These are phyloP conservation scores for Caprella mutica DNA, from an alignment of 2,888 invertebrate genomes.

Conservation along the genomic window DNA sequence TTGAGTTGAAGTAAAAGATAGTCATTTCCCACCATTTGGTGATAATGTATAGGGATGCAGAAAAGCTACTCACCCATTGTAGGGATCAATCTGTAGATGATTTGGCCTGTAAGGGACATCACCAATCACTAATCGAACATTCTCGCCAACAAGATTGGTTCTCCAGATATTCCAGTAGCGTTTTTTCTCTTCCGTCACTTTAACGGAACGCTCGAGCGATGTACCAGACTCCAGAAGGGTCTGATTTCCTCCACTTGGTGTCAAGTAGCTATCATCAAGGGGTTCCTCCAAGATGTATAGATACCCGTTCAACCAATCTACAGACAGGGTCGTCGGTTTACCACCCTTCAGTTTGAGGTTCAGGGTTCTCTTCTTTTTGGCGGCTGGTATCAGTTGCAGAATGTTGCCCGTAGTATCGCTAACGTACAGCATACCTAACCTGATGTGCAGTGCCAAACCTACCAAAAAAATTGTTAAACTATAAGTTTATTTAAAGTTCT, in stretches of 20 bases:
- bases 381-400: slow-evolving; percentile 41
- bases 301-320: slow-evolving; percentile 80
- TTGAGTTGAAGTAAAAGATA: too few relatives aligned
- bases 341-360: slow-evolving; percentile 16
- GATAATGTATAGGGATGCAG: too few relatives aligned
- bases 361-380: background rate
- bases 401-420: slow-evolving; percentile 61
- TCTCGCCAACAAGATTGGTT: slow-evolving; percentile 61
- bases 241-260: background rate
- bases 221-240: background rate
- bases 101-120: slow-evolving; percentile 58
- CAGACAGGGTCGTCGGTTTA: slow-evolving; percentile 44
- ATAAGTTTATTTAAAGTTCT: background rate
- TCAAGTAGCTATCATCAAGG: slow-evolving; percentile 13
- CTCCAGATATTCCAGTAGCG: slow-evolving; percentile 70
- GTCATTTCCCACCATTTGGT: too few relatives aligned
- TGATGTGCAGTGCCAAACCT: slow-evolving; percentile 67
- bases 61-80: slow-evolving; percentile 68
- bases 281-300: slow-evolving; percentile 59
- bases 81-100: slow-evolving; percentile 80
- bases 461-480: slow-evolving; percentile 36
- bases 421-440: slow-evolving; percentile 57
- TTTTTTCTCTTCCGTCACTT: too few relatives aligned
- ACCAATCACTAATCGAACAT: slow-evolving; percentile 56
- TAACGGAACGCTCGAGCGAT: too few relatives aligned